A percentile compares a stretch with the other conserved stretches of the same genome.
Evolutionary conservation across 2,113 vertebrate species (phyloP).

Genomic region (Echinops telfairi): DNA sequence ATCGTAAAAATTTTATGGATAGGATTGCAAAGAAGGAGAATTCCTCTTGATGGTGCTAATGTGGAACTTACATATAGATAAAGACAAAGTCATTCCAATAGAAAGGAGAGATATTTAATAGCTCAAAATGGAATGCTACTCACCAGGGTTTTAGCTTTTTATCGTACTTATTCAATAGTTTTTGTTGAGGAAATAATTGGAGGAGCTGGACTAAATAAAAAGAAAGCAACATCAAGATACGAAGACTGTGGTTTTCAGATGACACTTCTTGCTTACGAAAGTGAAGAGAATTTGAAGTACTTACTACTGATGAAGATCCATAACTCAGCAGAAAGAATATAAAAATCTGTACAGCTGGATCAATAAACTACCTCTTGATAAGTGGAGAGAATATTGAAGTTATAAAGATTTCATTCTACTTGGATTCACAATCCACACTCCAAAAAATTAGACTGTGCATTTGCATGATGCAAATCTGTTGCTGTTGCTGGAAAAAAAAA

Average conservation of each 20-base stretch:
- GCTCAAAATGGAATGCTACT: background rate
- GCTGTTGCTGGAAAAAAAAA: background rate
- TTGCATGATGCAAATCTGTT: background rate
- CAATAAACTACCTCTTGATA: background rate
- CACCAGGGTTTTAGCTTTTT: background rate
- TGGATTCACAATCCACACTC: background rate
- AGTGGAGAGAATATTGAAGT: background rate
- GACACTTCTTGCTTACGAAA: background rate
- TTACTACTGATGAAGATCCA: background rate
- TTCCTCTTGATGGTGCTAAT: background rate
- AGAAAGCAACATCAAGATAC: background rate
- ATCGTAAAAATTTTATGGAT: background rate
- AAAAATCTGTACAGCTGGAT: background rate
- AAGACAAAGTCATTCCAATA: background rate
- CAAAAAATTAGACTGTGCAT: background rate
- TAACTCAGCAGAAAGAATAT: background rate
- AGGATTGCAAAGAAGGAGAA: background rate
- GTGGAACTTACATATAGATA: background rate
- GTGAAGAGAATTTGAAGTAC: background rate
- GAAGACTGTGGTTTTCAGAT: background rate
- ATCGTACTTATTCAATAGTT: background rate
- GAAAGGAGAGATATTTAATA: background rate
- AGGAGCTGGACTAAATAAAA: background rate
- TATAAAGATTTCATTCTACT: background rate
- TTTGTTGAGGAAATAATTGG: background rate